Conservation (phyloP, 2,113 vertebrate species). For the Dascyllus trimaculatus region DNA sequence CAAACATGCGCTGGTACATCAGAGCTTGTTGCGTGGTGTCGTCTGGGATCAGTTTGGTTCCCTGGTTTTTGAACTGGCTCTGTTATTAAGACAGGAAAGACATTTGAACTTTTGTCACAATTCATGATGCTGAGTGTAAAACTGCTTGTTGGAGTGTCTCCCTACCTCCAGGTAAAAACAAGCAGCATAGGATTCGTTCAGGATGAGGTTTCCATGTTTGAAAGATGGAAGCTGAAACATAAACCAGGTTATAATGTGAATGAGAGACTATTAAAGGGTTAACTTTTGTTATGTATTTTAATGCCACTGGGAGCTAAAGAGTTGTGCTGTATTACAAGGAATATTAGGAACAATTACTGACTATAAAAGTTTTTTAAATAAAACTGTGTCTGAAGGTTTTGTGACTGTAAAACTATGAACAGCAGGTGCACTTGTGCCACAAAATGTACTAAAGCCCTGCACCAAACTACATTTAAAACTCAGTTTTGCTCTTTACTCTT, state of each 20-base stretch:
- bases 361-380: not conserved
- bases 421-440: too few relatives aligned
- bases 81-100: slow-evolving; percentile 20
- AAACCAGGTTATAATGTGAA: not conserved
- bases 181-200: slow-evolving; percentile 83
- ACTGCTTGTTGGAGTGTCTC: not conserved
- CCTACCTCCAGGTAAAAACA: slow-evolving; percentile 86
- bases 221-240: slow-evolving; percentile 79
- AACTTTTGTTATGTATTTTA: fast-evolving
- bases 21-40: slow-evolving; percentile 69
- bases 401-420: too few relatives aligned
- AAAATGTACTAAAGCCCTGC: too few relatives aligned
- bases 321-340: not conserved
- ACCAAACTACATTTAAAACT: too few relatives aligned
- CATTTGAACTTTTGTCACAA: not conserved
- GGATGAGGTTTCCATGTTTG: slow-evolving; percentile 75
- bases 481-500: too few relatives aligned
- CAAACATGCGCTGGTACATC: slow-evolving; percentile 83
- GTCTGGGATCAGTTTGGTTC: slow-evolving; percentile 79
- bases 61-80: slow-evolving; percentile 83
- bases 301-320: slow-evolving; percentile 19
- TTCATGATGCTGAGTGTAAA: not conserved
- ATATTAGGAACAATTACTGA: not conserved
- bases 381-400: not conserved
- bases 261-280: not conserved